Evolutionary conservation across 1,140 invertebrate species (phyloP).

Genomic region (Sipha flava): DNA sequence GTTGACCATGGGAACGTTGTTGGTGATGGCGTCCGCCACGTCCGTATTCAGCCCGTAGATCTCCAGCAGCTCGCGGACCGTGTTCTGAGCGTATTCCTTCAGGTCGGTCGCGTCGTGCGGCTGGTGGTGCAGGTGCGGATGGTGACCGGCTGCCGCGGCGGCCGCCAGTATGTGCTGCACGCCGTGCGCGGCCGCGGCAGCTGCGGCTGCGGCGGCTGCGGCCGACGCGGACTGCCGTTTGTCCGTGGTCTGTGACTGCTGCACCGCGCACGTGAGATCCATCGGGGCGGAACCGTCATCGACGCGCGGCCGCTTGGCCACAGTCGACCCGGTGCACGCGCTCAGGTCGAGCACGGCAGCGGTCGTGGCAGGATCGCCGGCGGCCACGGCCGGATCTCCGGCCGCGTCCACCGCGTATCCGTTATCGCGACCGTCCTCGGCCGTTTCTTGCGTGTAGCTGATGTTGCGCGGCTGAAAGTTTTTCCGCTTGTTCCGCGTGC

Average conservation of each 20-base stretch:
- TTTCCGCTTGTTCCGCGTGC: constrained; percentile 46
- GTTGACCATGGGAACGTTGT: constrained; percentile 45
- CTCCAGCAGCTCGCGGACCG: constrained; percentile 53
- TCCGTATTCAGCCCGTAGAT: constrained; percentile 50
- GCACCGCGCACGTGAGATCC: constrained; percentile 38
- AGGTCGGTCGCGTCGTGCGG: constrained; percentile 43
- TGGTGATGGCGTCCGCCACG: constrained; percentile 44
- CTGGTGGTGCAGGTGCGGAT: not conserved
- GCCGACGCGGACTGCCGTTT: constrained; percentile 1
- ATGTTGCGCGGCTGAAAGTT: constrained; percentile 49
- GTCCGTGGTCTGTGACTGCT: not conserved
- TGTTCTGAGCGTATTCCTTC: constrained; percentile 52
- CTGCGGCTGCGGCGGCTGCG: not conserved
- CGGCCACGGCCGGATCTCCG: not conserved
- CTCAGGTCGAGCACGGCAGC: constrained; percentile 11
- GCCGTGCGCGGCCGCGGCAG: not conserved
- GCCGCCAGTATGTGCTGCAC: not conserved
- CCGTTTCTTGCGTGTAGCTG: constrained; percentile 36
- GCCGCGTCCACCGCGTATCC: not conserved
- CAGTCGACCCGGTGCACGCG: constrained; percentile 30
- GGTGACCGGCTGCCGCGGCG: not conserved
- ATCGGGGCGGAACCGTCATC: constrained; percentile 36
- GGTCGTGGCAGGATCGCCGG: constrained; percentile 19
- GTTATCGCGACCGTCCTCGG: not conserved
- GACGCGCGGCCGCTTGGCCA: constrained; percentile 23